Base-by-base conservation (phyloP, 2,888 invertebrate species). In the Apomyelois bistriatella region DNA sequence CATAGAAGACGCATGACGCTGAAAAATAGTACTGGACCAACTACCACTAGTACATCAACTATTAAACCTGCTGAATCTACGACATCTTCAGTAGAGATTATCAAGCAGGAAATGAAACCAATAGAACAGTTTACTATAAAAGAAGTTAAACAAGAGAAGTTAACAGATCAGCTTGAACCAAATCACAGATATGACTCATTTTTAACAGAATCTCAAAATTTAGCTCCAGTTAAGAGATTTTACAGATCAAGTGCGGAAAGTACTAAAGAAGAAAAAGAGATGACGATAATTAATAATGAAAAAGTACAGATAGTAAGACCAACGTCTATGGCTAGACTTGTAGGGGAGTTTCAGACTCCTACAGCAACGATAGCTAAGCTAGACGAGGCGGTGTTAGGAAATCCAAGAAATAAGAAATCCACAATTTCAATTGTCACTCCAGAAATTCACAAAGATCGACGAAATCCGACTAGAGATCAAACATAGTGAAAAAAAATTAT, bases 171-270 rank as follows among this genome's bases (percentile, higher is more conserved):
- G 62, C 63, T 85, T 22, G 84, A 84, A 55, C 66, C 70, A 12
- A 56, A 65, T 51, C 67, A 75, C 38, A 72, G 65, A 56, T 70
- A 77, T 52, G 77, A 81, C 15, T 62, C 74, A 6, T 65, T 76
- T 47, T 38, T 70, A 7, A 70, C 60, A 53, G 72, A 74, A 32
- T 62, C 70, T 7, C 70, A 69, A 57, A 65, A 70, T 47, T 60
- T 65, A 12, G 72, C 79, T 1, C 80, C 86, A 48, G 71, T 85
- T 0, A 79, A 68, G 65, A 70, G 89, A 52, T 80, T 88, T 59
- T 82, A 88, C 32, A 76, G 89, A 71, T 89, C 90, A 1, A 89
- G 89, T 52, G 81, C 79, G 4, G 89, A 90, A 64, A 77, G 63
- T 28, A 66, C 56, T 17, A 59, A 58, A 50, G 66, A 71, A 48